Evolutionary conservation across 2,113 vertebrate genomes (phyloP), one percentile per base, ranked within the genome.

Genomic region (Emberiza fucata): DNA sequence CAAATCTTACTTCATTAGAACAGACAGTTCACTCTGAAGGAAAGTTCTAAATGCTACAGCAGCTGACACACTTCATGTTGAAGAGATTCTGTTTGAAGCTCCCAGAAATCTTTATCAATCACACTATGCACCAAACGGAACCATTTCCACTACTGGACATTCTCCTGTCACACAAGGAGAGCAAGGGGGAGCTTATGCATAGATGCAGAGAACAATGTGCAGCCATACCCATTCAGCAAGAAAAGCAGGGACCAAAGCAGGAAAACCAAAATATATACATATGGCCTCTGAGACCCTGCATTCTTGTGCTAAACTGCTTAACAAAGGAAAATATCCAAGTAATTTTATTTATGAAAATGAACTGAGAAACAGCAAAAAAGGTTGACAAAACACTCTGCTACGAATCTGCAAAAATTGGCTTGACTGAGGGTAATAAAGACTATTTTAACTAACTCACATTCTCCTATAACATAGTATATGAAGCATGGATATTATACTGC

Each of bases 381-480:
- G 11, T 20, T 78, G 33, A 89, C 57, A 81, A 91, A 91, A 86
- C 2, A 5, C n/a, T 71, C 48, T 89, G 53, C 53, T 71, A 18
- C 0, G 5, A 53, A 65, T 76, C 73, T 94, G 77, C 73, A 89
- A 92, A 89, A 93, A 64, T 14, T 92, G 78, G 39, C 73, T 89
- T 83, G 77, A 40, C 73, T 68, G 45, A 86, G 48, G n/a, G 57
- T 78, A 90, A 78, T 73, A 92, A 93, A 90, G 86, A 50, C 73
- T 75, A 63, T 71, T 96, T 91, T 88, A 95, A 96, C 86, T 91
- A 94, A 94, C 86, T 93, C 92, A 91, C 33, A 89, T 92, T 94
- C 93, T 94, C 81, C 88, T 78, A 72, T 89, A 94, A 94, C 80
- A 91, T 2, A 75, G 61, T 84, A 81, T 89, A 92, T 75, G 94